phyloP scores from a whole-genome alignment of 2,888 invertebrate species.

The Coleophora flavipennella region DNA sequence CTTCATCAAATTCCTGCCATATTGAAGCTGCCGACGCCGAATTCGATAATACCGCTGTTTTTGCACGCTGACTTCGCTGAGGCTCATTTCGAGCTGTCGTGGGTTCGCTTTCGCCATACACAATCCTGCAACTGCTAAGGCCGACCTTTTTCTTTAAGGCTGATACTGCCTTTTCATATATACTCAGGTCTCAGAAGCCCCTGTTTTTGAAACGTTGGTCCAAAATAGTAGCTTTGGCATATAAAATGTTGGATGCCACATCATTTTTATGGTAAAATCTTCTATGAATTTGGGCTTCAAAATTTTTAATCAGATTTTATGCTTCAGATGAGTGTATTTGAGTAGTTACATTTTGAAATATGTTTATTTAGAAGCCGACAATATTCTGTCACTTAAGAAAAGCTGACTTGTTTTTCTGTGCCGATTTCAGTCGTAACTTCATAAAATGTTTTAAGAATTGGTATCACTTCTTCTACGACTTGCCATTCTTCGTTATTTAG shows the following conservation, averaged over 20 bases:
- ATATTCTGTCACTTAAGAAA: neutral
- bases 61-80: neutral
- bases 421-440: conserved; percentile 1
- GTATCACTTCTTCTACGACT: neutral
- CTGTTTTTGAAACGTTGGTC: neutral
- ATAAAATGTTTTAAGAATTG: conserved; percentile 3
- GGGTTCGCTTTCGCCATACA: no score
- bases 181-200: neutral
- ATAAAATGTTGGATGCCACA: neutral
- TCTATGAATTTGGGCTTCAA: neutral
- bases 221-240: neutral
- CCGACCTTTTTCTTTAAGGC: neutral
- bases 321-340: neutral
- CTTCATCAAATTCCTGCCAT: conserved; percentile 1
- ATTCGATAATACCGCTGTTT: neutral
- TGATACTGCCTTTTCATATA: neutral
- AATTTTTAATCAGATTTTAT: neutral
- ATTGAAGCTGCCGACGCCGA: neutral
- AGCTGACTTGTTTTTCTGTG: conserved; percentile 2
- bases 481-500: neutral
- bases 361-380: neutral
- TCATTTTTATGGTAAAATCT: neutral
- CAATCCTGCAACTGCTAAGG: no score
- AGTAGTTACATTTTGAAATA: neutral
- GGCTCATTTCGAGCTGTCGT: no score